A percentile compares a stretch with the other conserved stretches of the same genome.
Evolutionary conservation across 2,797 vertebrate species (phyloP).

Genomic region (Enteromius fasciolatus): DNA sequence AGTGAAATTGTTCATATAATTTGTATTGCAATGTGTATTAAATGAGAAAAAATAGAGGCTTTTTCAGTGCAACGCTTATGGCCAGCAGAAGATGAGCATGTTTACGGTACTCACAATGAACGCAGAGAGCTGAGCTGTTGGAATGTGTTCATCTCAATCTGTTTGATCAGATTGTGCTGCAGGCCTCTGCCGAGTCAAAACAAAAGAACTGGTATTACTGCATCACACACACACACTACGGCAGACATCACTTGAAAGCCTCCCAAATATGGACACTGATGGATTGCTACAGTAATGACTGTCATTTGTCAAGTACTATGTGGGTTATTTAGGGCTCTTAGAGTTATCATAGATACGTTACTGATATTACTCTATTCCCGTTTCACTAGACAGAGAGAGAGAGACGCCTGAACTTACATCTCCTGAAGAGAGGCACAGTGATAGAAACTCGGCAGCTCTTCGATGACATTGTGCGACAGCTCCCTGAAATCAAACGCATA

Average conservation of each 20-base stretch:
- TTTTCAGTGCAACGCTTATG: not conserved
- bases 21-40: not conserved
- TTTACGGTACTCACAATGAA: conserved; percentile 82
- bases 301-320: conserved; percentile 25
- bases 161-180: conserved; percentile 89
- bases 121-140: conserved; percentile 85
- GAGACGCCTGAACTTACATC: conserved; percentile 82
- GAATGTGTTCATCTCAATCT: conserved; percentile 87
- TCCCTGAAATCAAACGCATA: conserved; percentile 78
- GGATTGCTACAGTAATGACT: conserved; percentile 35
- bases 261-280: conserved; percentile 27
- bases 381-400: not conserved
- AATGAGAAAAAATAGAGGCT: not conserved
- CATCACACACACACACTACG: not conserved
- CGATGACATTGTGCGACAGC: conserved; percentile 90
- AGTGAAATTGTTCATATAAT: not conserved
- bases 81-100: not conserved
- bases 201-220: conserved; percentile 46
- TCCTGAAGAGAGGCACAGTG: conserved; percentile 88
- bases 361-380: not conserved
- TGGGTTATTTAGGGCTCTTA: not conserved
- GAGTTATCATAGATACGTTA: conserved; percentile 16
- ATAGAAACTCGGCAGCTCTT: conserved; percentile 90
- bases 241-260: conserved; percentile 4
- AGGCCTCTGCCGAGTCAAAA: conserved; percentile 80